These are phyloP conservation scores for Mythimna albipuncta DNA, from an alignment of 2,888 invertebrate genomes.

Conservation along the genomic window DNA sequence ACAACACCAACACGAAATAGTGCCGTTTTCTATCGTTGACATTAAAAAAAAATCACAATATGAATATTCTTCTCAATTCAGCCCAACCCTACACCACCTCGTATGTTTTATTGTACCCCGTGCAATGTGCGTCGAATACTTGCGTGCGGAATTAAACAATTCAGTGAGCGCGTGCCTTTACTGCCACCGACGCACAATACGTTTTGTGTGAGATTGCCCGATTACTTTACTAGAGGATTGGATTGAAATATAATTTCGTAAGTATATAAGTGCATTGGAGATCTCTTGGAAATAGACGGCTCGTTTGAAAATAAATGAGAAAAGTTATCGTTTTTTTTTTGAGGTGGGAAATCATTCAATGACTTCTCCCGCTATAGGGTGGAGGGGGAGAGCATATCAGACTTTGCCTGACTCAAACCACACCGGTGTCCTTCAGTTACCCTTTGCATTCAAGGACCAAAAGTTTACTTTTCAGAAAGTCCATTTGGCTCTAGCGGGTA, in stretches of 20 bases:
- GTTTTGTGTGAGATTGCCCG: conserved; percentile 76
- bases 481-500: no score
- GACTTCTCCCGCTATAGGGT: no score
- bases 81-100: conserved; percentile 72
- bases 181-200: conserved; percentile 70
- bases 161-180: conserved; percentile 80
- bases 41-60: no score
- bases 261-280: conserved; percentile 31
- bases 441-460: no score
- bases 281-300: conserved; percentile 24
- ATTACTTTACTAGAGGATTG: conserved; percentile 80
- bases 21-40: no score
- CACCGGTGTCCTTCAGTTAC: not conserved
- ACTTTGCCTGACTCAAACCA: not conserved
- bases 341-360: not conserved
- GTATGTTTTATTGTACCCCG: conserved; percentile 79
- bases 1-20: no score
- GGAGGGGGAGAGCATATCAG: not conserved
- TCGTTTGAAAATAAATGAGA: conserved; percentile 47
- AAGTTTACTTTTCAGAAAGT: no score
- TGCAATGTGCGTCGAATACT: conserved; percentile 82
- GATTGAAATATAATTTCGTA: conserved; percentile 72
- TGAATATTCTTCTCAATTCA: no score
- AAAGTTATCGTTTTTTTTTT: not conserved
- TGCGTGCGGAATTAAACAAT: conserved; percentile 82